Evolutionary conservation across 2,113 vertebrate genomes (phyloP).

Genomic region (Gymnorhina tibicen): DNA sequence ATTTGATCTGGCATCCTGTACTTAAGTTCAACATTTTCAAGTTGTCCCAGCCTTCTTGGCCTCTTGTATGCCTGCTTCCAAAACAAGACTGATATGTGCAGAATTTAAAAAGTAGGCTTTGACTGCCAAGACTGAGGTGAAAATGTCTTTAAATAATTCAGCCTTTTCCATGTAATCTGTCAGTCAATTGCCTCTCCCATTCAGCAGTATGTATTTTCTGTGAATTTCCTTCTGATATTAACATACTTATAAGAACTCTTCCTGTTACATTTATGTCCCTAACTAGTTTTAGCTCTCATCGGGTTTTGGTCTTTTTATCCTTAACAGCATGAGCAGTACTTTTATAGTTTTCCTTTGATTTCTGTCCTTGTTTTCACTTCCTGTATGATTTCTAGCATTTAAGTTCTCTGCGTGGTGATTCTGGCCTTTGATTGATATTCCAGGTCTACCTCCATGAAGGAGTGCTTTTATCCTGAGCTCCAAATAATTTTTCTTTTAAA

Average conservation of each 20-base stretch:
- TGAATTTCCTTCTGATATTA: not conserved
- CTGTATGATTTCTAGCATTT: not conserved
- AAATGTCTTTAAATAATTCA: not conserved
- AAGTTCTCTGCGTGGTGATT: accelerated
- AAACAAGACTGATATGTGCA: not conserved
- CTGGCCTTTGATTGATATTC: not conserved
- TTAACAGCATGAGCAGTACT: not conserved
- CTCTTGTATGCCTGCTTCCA: not conserved
- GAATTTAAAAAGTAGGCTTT: not conserved
- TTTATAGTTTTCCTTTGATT: not conserved
- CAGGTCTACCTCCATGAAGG: not conserved
- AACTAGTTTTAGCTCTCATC: not conserved
- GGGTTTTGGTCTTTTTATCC: not conserved
- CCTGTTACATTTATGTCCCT: not conserved
- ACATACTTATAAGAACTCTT: not conserved
- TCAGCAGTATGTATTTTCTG: not conserved
- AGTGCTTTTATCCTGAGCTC: not conserved
- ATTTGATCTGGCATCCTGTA: not conserved
- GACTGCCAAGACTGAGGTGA: not conserved
- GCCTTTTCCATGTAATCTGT: not conserved
- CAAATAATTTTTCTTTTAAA: not conserved
- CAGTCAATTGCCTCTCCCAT: not conserved
- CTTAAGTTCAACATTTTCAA: not conserved
- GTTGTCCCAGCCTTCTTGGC: not conserved
- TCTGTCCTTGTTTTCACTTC: not conserved